These are phyloP conservation scores for Cerceris rybyensis DNA, from an alignment of 2,888 invertebrate genomes.

Conservation along the genomic window DNA sequence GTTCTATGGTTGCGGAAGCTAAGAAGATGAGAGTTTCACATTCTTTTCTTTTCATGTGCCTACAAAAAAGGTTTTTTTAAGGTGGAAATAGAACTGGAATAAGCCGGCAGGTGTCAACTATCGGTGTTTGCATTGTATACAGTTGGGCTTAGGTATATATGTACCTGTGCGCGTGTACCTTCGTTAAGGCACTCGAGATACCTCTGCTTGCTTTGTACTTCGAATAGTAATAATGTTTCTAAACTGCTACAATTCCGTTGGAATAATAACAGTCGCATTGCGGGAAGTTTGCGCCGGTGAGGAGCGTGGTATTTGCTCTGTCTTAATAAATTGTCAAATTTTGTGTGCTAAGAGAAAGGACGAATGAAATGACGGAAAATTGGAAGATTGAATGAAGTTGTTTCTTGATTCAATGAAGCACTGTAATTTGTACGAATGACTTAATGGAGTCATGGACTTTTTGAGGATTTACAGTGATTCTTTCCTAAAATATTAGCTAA, in stretches of 20 bases:
- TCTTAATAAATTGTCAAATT: no score
- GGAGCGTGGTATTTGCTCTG: not conserved
- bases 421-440: no score
- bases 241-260: not conserved
- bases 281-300: not conserved
- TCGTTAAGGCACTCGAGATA: conserved; percentile 28
- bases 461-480: no score
- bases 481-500: no score
- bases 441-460: no score
- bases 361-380: no score
- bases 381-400: no score
- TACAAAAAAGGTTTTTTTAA: not conserved
- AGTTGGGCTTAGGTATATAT: conserved; percentile 2
- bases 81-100: conserved; percentile 14
- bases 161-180: conserved; percentile 19
- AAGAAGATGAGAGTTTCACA: conserved; percentile 16
- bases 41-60: not conserved
- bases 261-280: conserved; percentile 20
- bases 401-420: no score
- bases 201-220: conserved; percentile 24
- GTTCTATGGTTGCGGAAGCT: not conserved
- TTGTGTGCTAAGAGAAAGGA: no score
- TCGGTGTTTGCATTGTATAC: conserved; percentile 28
- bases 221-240: conserved; percentile 27
- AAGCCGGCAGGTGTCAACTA: conserved; percentile 29